Evolutionary conservation across 1,140 invertebrate genomes (phyloP).

Genomic region (Eupristina koningsbergeri): DNA sequence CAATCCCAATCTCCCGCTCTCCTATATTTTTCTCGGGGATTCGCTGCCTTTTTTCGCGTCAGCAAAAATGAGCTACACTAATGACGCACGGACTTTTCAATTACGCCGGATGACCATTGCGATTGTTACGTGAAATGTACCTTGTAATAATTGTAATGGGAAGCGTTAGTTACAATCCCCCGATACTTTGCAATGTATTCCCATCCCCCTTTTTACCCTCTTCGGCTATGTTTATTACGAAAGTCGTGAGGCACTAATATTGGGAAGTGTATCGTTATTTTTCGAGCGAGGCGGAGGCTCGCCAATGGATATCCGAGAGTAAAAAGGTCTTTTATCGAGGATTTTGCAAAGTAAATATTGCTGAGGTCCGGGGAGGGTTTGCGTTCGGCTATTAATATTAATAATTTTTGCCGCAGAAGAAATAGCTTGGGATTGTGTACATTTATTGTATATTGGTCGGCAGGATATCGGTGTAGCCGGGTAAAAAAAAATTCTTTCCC

Average conservation of each 20-base stretch:
- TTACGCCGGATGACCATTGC: constrained; percentile 51
- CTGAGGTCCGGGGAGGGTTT: background rate
- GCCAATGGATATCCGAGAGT: no score
- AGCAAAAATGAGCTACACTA: constrained; percentile 14
- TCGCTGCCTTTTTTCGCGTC: background rate
- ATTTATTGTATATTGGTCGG: background rate
- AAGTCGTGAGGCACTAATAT: background rate
- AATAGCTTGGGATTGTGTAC: background rate
- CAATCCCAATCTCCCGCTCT: constrained; percentile 12
- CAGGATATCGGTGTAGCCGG: background rate
- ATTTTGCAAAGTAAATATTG: background rate
- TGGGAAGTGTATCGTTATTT: background rate
- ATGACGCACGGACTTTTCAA: constrained; percentile 56
- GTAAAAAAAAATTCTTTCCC: background rate
- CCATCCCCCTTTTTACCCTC: background rate
- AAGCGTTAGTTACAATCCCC: background rate
- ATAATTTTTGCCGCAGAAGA: background rate
- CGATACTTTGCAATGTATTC: background rate
- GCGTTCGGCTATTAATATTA: background rate
- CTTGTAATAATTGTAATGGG: background rate
- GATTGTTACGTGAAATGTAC: background rate
- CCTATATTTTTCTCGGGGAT: constrained; percentile 14
- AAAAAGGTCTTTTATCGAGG: background rate
- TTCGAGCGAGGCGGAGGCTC: no score
- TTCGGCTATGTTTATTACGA: background rate